Evolutionary conservation across 2,888 invertebrate species (phyloP), one percentile per base, ranked within the genome.

Genomic region (Andrena bucephala): DNA sequence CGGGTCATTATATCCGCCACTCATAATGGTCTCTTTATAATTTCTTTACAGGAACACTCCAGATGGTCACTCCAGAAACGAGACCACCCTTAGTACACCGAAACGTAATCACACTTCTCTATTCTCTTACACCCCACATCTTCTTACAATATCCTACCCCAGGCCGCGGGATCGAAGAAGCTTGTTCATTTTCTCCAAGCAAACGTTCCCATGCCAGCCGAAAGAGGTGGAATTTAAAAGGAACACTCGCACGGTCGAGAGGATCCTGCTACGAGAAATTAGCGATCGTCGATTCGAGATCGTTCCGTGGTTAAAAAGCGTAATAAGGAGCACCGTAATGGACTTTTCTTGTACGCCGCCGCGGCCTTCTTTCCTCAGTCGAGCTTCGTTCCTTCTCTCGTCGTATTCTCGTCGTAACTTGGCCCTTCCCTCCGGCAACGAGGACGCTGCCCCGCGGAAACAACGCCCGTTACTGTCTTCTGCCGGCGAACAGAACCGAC

Each of bases 281-380:
- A 82, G 60, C 33, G 52, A 70, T 69, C 60, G 54, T 48, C 70
- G 81, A 59, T 42, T 52, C 48, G 5, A 29, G 80, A 79, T 79
- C 29, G 60, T 42, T 48, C 20, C 16, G 5, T 13, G 10, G 31
- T 57, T 16, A 57, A 72, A 67, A 60, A 36, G 31, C 5, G 24
- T 20, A 62, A 48, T 57, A 69, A 70, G 70, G 16, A 33, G 59
- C 57, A 24, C 29, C 54, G 60, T 81, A 83, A 83, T 83, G 83
- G 81, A 81, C 52, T 83, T 81, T 81, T 69, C 81, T 81, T 77
- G 83, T 81, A 50, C 76, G 33, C 60, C 16, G 63, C 24, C 10
- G 29, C 36, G 29, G 63, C 24, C 52, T 57, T 36, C 50, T 60
- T 36, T 31, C 59, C 59, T 77, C 13, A 16, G 42, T 16, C 42